These are phyloP conservation scores for Sycophaga agraensis DNA, from an alignment of 1,140 invertebrate species.

Conservation along the genomic window DNA sequence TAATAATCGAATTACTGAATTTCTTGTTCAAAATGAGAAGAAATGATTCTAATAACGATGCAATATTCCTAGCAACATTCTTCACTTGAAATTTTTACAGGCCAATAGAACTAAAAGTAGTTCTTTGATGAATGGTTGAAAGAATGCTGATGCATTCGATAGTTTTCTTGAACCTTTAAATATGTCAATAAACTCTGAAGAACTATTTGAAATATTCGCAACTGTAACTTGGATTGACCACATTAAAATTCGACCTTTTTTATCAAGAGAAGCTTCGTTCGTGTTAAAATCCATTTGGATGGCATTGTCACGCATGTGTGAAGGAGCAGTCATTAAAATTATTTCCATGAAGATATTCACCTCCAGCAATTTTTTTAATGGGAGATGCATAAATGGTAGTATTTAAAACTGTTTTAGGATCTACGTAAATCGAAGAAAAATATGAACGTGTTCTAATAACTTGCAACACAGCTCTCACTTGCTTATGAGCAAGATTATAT, in stretches of 20 bases:
- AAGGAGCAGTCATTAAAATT: neutral
- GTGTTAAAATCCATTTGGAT: slow-evolving; percentile 33
- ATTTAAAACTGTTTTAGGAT: neutral
- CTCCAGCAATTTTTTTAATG: neutral
- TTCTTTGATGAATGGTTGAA: neutral
- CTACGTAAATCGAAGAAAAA: neutral
- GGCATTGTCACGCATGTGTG: neutral
- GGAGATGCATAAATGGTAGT: neutral
- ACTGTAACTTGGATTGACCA: slow-evolving; percentile 35
- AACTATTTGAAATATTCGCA: slow-evolving; percentile 15
- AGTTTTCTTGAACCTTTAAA: neutral
- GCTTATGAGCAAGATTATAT: neutral
- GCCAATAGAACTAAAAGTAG: neutral
- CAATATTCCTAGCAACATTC: too few species aligned
- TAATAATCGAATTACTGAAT: too few species aligned
- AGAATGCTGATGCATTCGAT: neutral
- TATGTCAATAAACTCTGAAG: neutral
- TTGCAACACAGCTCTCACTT: neutral
- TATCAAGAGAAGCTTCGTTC: slow-evolving; percentile 29
- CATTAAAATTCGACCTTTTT: slow-evolving; percentile 22
- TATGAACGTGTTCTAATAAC: neutral
- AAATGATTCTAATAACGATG: too few species aligned
- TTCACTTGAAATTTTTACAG: too few species aligned
- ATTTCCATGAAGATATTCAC: neutral
- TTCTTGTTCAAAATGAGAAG: too few species aligned